Conservation (phyloP, 2,888 invertebrate species). For the Brenthis daphne region DNA sequence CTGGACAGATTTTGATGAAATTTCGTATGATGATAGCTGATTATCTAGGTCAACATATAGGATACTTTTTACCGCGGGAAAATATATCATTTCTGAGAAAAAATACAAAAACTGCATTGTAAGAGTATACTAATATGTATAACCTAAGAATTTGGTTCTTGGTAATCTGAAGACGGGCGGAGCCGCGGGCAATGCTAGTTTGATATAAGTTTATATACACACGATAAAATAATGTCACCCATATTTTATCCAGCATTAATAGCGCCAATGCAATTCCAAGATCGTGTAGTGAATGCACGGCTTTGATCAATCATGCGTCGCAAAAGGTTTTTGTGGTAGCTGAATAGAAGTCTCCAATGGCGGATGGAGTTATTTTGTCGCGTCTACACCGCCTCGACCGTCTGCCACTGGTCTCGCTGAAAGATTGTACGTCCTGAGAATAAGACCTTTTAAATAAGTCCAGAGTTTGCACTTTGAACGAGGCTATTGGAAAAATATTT, state of each 20-base stretch:
- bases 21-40: too few species aligned
- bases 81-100: too few species aligned
- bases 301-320: slow-evolving; percentile 79
- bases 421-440: slow-evolving; percentile 64
- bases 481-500: slow-evolving; percentile 44
- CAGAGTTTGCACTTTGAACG: slow-evolving; percentile 49
- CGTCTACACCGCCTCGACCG: slow-evolving; percentile 53
- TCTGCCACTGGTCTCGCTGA: slow-evolving; percentile 62
- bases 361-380: slow-evolving; percentile 70
- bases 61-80: too few species aligned
- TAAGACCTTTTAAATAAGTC: slow-evolving; percentile 67
- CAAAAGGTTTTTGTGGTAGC: slow-evolving; percentile 72
- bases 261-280: slow-evolving; percentile 63
- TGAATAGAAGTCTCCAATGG: slow-evolving; percentile 66
- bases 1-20: too few species aligned
- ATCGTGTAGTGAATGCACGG: slow-evolving; percentile 59
- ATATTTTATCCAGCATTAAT: slow-evolving; percentile 39
- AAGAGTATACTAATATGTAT: too few species aligned
- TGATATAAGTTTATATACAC: neutral
- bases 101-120: too few species aligned
- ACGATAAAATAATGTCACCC: slow-evolving; percentile 5
- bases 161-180: too few species aligned
- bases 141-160: too few species aligned
- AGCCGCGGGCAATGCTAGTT: neutral
- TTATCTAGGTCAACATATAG: too few species aligned